Base-by-base conservation (phyloP, 2,888 invertebrate species). In the Phorcus lineatus region DNA sequence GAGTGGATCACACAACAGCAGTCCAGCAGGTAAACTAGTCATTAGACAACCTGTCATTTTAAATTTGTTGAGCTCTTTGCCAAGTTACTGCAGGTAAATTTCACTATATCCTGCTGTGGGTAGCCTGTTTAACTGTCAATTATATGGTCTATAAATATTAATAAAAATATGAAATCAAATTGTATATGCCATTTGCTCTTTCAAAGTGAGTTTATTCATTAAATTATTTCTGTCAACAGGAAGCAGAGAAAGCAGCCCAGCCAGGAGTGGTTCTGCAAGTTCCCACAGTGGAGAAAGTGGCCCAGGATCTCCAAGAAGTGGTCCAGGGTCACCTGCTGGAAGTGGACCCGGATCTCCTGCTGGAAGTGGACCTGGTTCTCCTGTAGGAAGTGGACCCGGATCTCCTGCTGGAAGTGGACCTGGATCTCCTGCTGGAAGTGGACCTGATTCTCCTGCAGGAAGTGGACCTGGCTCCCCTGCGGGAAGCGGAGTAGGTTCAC, bases 311-410 rank as follows among this genome's bases (percentile, higher is more conserved):
- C 40, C 75, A 17, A 74, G 78, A 17, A 84, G 84, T 55, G 82
- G 81, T 17, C 77, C 79, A 16, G 84, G 78, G 0, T 82, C 81
- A 52, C 80, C 82, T 16, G 81, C 77, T 2, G 84, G 86, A 75
- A 85, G 82, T 77, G 79, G 80, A 2, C 81, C 81, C 11, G 84
- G 82, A 0, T 83, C 83, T 62, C 83, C 81, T 9, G 82, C 57
- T 13, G 82, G 81, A 19, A 85, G 84, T 24, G 57, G 19, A 9
- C 80, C 53, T 11, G 47, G 36, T 66, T 55, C 36, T 76, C 79
- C 70, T 57, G 77, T 24, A 80, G 82, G 55, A 62, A 52, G 31
- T n/a, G 78, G 67, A 53, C 74, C 53, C 11, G 67, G 78, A 9
- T 74, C 78, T 22, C 70, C 77, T 40, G 70, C 78, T 11, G 53